phyloP scores from a whole-genome alignment of 2,888 invertebrate species.

The Lysandra bellargus region DNA sequence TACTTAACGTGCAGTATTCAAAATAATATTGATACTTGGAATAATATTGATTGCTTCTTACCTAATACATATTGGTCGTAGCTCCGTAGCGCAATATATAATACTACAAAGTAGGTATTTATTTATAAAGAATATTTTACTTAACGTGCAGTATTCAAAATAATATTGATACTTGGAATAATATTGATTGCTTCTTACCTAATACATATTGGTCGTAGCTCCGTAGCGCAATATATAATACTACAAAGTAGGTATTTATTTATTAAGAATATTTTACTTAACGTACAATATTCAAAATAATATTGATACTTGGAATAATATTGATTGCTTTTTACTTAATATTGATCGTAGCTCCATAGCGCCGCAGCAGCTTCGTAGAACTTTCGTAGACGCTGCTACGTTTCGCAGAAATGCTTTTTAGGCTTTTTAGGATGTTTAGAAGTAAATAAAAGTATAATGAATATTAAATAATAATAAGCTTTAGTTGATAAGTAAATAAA shows the following conservation, averaged over 20 bases:
- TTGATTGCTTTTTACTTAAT: background rate
- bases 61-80: no score
- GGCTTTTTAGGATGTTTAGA: background rate
- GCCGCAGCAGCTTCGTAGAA: background rate
- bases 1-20: no score
- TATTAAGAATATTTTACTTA: constrained; percentile 19
- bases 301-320: background rate
- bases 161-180: background rate
- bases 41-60: no score
- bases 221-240: background rate
- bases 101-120: background rate
- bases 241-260: background rate
- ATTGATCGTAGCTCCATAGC: background rate
- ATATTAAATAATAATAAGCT: background rate
- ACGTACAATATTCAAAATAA: background rate
- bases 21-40: no score
- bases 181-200: background rate
- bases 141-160: background rate
- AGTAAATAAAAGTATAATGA: background rate
- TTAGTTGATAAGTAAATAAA: background rate
- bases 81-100: background rate
- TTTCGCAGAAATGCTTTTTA: background rate
- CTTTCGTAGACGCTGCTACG: background rate
- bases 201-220: no score
- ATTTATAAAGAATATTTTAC: background rate